Base-by-base conservation (phyloP, 1,140 invertebrate species). In the Diachasma alloeum region DNA sequence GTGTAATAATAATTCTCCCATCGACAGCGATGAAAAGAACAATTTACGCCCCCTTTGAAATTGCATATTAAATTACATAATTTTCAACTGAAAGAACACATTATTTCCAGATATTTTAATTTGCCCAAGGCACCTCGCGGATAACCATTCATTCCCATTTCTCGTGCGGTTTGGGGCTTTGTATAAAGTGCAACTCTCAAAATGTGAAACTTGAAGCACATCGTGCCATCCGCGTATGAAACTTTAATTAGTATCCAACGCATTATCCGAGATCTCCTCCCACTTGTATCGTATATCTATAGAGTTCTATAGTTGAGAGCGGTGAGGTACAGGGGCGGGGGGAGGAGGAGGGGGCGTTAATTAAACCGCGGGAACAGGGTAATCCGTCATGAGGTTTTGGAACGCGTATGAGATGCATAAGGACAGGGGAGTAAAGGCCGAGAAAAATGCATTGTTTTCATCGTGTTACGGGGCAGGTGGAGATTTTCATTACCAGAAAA, bases 301-400 rank as follows among this genome's bases (percentile, higher is more conserved):
- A 63, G 59, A 63, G 6, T 53, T 26, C 19, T 63, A 63, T 19
- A 0, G 59, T 26, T 63, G 59, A 31, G 8, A 63, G 15, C n/a
- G 9, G 17, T 59, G 53, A n/a, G 17, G 53, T 59, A 9, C 3
- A 22, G 15, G 2, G 53, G 15, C 3, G 22, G 19, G 17, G n/a
- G 9, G 31, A 37, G 17, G 13, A n/a, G 26, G 36, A 31, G 11
- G 31, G 36, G 66, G 66, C 66, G 66, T 68, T 68, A 68, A 68
- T 68, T 68, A 68, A 68, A 68, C 66, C 66, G 36, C 66, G 66
- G 31, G 36, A 37, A 68, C 13, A n/a, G 11, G n/a, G 66, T 68
- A 68, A 68, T 68, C 66, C 66, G 36, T 68, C 66, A 68, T 68
- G 66, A 68, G 66, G 26, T 68, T 63, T 63, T 63, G 24, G 24